Conservation (phyloP, 1,140 invertebrate species). For the Cherax quadricarinatus region DNA sequence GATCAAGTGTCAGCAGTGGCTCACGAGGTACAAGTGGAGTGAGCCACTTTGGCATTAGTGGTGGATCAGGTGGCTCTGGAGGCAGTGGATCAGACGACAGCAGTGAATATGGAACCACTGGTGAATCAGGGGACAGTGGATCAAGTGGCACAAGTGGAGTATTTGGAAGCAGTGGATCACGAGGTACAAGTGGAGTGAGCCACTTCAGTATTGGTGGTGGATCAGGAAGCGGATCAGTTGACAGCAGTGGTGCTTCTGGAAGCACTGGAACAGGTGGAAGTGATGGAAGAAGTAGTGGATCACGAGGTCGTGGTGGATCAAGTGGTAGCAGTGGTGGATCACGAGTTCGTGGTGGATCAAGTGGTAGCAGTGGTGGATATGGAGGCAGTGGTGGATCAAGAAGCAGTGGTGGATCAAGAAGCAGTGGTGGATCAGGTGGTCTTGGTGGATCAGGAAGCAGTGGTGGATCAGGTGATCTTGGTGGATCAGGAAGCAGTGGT, state of each 20-base stretch:
- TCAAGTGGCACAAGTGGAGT: neutral
- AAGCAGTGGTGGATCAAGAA: neutral
- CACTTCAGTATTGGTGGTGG: neutral
- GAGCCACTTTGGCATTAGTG: neutral
- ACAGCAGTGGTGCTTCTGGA: conserved; percentile 11
- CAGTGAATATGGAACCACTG: neutral
- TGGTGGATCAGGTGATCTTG: conserved; percentile 16
- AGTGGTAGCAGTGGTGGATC: neutral
- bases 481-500: conserved; percentile 16
- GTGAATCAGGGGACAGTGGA: conserved; percentile 24
- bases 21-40: neutral
- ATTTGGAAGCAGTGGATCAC: conserved; percentile 38
- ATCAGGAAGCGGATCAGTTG: conserved; percentile 1
- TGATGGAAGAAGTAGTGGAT: neutral
- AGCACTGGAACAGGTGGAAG: conserved; percentile 26
- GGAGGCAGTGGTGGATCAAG: conserved; percentile 1
- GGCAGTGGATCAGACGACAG: conserved; percentile 4
- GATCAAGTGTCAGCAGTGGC: conserved; percentile 30
- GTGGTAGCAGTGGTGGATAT: conserved; percentile 17
- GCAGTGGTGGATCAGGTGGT: neutral
- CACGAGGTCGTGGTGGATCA: neutral
- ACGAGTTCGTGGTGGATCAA: neutral
- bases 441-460: neutral
- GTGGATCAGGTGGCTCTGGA: neutral
- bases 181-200: neutral